Conservation (phyloP, 2,113 vertebrate genomes). For the Oxyruncus cristatus region DNA sequence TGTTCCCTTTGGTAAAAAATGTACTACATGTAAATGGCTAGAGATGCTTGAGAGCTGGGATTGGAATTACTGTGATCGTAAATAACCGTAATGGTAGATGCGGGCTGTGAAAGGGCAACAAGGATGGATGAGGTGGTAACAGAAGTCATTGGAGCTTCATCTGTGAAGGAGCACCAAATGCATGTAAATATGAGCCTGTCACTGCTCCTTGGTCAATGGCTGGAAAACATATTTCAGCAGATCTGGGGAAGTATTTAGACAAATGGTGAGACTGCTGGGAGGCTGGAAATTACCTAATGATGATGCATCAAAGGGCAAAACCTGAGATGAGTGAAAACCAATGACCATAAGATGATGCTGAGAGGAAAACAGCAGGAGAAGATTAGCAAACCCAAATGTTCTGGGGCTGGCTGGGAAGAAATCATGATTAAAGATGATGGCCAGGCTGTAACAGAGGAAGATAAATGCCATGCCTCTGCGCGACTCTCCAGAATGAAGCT, state of each 20-base stretch:
- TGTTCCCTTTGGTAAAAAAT: not conserved
- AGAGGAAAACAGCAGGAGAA: slow-evolving; percentile 20
- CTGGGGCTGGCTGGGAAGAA: not conserved
- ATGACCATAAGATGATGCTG: slow-evolving; percentile 13
- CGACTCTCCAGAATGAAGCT: not conserved
- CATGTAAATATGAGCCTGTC: slow-evolving; percentile 4
- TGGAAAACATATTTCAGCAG: slow-evolving; percentile 26
- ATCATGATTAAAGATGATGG: slow-evolving; percentile 33
- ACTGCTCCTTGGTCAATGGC: not conserved
- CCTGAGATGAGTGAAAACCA: slow-evolving; percentile 1
- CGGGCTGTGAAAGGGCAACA: not conserved
- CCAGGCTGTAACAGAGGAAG: not conserved
- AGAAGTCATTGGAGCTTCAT: not conserved
- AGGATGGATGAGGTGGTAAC: not conserved
- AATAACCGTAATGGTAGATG: not conserved
- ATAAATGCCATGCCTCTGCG: not conserved
- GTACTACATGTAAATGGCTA: not conserved
- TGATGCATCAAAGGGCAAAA: slow-evolving; percentile 45
- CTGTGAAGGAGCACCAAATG: not conserved
- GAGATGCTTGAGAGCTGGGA: not conserved
- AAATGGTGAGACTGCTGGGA: not conserved
- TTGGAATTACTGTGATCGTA: not conserved
- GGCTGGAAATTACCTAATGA: slow-evolving; percentile 42
- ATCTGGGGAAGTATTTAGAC: not conserved
- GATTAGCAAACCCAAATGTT: not conserved